Evolutionary conservation across 2,113 vertebrate species (phyloP).

Genomic region (Arenaria interpres): DNA sequence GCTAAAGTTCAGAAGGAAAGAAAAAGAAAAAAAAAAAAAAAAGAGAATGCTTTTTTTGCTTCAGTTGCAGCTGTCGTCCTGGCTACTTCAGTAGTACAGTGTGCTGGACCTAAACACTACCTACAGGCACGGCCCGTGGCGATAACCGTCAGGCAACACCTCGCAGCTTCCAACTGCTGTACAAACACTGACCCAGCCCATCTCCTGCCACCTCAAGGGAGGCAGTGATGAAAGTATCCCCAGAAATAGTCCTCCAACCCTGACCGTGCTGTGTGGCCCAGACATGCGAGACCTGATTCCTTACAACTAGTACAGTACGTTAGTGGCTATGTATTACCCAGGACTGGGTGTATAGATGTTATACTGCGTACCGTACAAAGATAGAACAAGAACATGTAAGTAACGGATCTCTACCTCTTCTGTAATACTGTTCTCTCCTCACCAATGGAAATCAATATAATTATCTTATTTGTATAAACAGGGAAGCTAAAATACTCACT

Average conservation of each 20-base stretch:
- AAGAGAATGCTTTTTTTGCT: conserved; percentile 27
- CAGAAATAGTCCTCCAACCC: background rate
- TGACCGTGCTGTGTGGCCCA: background rate
- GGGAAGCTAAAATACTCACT: background rate
- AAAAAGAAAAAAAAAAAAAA: background rate
- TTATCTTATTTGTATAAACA: background rate
- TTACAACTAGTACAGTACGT: background rate
- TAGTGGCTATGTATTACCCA: background rate
- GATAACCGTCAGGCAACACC: background rate
- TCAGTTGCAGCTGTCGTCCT: conserved; percentile 39
- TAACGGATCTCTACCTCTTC: background rate
- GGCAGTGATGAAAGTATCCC: background rate
- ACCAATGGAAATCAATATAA: background rate
- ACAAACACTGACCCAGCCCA: conserved; percentile 27
- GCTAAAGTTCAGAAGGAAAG: conserved; percentile 32
- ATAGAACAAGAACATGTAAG: background rate
- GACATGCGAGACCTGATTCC: background rate
- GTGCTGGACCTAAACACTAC: background rate
- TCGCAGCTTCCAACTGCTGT: background rate
- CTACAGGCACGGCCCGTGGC: background rate
- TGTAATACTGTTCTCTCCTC: background rate
- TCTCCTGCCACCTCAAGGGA: conserved; percentile 41
- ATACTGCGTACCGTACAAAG: background rate
- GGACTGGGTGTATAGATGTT: background rate
- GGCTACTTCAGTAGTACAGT: conserved; percentile 47